A percentile compares a stretch with the other conserved stretches of the same genome.
Conservation (phyloP, 2,888 invertebrate genomes). For the Cheilosia variabilis region DNA sequence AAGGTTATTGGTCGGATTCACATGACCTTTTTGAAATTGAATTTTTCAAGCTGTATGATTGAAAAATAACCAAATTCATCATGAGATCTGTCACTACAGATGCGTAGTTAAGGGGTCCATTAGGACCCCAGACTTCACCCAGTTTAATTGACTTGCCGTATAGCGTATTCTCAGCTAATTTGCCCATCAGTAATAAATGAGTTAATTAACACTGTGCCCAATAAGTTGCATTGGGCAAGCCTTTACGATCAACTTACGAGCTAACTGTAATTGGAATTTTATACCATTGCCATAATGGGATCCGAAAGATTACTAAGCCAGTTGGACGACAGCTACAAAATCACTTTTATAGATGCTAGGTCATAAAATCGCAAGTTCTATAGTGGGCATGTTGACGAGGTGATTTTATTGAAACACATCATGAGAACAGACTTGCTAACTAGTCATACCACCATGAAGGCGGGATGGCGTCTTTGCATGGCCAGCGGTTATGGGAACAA, state of each 20-base stretch:
- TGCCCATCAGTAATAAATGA: neutral
- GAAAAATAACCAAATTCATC: too few species aligned
- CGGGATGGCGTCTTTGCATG: too few species aligned
- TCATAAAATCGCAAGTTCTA: constrained; percentile 1
- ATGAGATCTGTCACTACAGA: neutral
- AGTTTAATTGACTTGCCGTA: neutral
- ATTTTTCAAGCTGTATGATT: neutral
- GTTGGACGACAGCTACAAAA: constrained; percentile 3
- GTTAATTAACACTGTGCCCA: constrained; percentile 8
- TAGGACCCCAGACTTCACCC: neutral
- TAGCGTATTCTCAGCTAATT: neutral
- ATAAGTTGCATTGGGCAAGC: constrained; percentile 4
- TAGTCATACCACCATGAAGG: too few species aligned
- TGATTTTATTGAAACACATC: constrained; percentile 26
- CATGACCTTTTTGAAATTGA: constrained; percentile 28
- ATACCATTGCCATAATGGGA: constrained; percentile 9
- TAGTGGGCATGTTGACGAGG: neutral
- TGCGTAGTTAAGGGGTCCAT: neutral
- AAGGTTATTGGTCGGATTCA: constrained; percentile 24
- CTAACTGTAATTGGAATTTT: constrained; percentile 12
- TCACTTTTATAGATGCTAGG: neutral
- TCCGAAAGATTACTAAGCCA: neutral
- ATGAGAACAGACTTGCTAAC: neutral
- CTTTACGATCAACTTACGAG: constrained; percentile 6
- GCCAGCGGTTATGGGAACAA: too few species aligned